Evolutionary conservation across 2,888 invertebrate species (phyloP).

Genomic region (Stenodera caucasica): DNA sequence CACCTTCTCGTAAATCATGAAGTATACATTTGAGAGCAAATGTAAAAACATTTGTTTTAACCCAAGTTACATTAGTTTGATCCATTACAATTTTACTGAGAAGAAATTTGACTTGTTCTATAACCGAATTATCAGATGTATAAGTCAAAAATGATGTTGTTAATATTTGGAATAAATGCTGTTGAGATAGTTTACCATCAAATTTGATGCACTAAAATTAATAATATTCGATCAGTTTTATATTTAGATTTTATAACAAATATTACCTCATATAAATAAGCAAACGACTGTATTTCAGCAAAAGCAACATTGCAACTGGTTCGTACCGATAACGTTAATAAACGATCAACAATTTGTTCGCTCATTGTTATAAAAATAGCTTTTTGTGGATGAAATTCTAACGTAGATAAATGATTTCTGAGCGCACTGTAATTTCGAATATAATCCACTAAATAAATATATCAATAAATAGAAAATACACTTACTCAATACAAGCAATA

Average conservation of each 20-base stretch:
- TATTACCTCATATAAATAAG: slow-evolving; percentile 34
- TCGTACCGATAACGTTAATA: slow-evolving; percentile 27
- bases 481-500: slow-evolving; percentile 34
- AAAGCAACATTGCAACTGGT: slow-evolving; percentile 16
- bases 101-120: slow-evolving; percentile 35
- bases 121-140: slow-evolving; percentile 25
- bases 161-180: slow-evolving; percentile 12
- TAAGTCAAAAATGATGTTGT: slow-evolving; percentile 16
- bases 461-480: slow-evolving; percentile 14
- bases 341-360: slow-evolving; percentile 25
- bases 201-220: slow-evolving; percentile 13
- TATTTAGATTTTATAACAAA: not conserved
- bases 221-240: not conserved
- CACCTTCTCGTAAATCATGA: slow-evolving; percentile 28
- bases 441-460: not conserved
- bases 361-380: slow-evolving; percentile 23
- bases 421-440: slow-evolving; percentile 27
- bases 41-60: slow-evolving; percentile 14
- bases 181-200: not conserved
- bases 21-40: slow-evolving; percentile 31
- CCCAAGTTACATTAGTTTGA: slow-evolving; percentile 25
- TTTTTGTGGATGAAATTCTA: slow-evolving; percentile 25
- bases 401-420: slow-evolving; percentile 27
- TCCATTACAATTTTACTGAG: slow-evolving; percentile 30
- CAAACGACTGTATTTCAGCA: slow-evolving; percentile 30